Evolutionary conservation across 2,113 vertebrate genomes (phyloP).

Genomic region (Erythrolamprus reginae): DNA sequence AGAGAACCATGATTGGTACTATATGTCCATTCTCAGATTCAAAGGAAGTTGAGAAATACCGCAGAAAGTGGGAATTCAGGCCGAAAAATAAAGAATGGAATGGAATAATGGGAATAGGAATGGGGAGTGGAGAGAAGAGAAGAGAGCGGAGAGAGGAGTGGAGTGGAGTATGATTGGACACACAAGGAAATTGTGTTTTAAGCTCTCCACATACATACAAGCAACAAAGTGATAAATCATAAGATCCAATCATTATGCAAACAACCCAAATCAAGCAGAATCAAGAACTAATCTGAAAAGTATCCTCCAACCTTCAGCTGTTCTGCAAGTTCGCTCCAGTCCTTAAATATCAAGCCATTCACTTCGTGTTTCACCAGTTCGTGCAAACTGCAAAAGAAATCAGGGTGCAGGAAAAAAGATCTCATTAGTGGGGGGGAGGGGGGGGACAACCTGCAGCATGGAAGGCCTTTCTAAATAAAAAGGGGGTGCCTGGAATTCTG

Average conservation of each 20-base stretch:
- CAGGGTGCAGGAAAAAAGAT: accelerated
- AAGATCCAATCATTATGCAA: not conserved
- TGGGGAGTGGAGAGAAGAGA: too few species aligned
- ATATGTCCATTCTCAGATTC: not conserved
- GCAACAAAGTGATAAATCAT: not conserved
- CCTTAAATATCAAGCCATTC: conserved; percentile 85
- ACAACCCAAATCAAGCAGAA: not conserved
- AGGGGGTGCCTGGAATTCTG: not conserved
- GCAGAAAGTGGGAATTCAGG: not conserved
- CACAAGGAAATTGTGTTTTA: not conserved
- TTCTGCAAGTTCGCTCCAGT: conserved; percentile 74
- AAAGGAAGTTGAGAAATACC: not conserved
- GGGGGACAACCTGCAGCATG: not conserved
- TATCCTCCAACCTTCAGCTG: conserved; percentile 81
- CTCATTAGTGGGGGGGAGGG: too few species aligned
- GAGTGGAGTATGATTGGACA: not conserved
- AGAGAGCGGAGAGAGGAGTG: too few species aligned
- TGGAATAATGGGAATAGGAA: too few species aligned
- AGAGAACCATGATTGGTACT: not conserved
- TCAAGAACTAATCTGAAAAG: not conserved
- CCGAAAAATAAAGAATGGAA: not conserved
- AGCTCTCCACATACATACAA: not conserved
- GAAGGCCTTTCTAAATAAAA: not conserved
- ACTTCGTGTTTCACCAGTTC: conserved; percentile 88
- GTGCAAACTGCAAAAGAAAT: conserved; percentile 73